Conservation (phyloP, 2,888 invertebrate genomes). For the Oasisia sp. region DNA sequence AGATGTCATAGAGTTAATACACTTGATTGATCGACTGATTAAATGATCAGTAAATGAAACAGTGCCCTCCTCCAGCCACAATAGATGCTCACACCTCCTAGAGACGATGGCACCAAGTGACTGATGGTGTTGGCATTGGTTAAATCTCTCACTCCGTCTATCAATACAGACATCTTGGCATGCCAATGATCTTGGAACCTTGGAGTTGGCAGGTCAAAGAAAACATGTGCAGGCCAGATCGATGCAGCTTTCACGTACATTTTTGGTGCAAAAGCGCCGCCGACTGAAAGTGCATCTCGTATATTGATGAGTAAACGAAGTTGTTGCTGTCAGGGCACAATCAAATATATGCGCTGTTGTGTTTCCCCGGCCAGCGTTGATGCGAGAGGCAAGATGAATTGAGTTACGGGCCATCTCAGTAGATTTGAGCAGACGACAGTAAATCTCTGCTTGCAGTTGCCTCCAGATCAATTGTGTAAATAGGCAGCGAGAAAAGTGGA, state of each 20-base stretch:
- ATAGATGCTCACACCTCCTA: neutral
- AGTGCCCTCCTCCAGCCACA: neutral
- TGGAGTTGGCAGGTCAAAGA: neutral
- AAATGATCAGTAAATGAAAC: neutral
- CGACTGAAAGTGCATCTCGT: neutral
- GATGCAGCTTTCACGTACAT: neutral
- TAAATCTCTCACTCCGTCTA: neutral
- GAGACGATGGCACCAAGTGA: neutral
- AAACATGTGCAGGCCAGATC: neutral
- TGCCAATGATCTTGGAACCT: neutral
- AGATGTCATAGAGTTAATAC: neutral
- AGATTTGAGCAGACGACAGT: neutral
- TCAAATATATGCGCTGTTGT: neutral
- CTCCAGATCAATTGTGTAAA: neutral
- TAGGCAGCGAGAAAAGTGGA: neutral
- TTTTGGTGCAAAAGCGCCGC: neutral
- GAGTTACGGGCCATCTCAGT: neutral
- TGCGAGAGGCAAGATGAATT: neutral
- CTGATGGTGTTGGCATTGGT: neutral
- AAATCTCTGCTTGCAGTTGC: neutral
- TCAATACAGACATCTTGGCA: conserved; percentile 12
- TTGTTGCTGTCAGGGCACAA: neutral
- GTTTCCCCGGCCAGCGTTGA: neutral
- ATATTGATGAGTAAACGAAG: neutral
- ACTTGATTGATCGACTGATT: neutral